Conservation (phyloP, 1,140 invertebrate species). For the Melanaphis sacchari region DNA sequence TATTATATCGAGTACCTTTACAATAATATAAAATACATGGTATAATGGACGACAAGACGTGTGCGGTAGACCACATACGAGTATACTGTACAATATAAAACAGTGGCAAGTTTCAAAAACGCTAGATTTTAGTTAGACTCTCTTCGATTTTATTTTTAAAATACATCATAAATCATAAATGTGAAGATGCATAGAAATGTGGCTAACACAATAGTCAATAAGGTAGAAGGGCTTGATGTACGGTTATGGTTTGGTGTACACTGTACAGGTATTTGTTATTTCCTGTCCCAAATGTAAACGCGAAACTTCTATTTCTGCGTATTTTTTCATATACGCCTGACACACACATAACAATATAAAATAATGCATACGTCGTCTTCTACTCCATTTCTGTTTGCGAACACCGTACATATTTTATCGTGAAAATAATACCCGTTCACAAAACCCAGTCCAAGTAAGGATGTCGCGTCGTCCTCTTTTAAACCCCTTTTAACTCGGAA, state of each 20-base stretch:
- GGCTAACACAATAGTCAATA: background rate
- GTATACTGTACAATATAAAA: background rate
- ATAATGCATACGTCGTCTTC: background rate
- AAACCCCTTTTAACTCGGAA: slow-evolving; percentile 6
- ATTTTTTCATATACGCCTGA: background rate
- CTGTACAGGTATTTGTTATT: background rate
- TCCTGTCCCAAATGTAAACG: background rate
- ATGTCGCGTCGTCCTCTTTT: background rate
- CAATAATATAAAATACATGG: too few relatives aligned
- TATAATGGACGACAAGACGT: too few relatives aligned
- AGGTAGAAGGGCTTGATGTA: background rate
- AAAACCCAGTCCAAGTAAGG: background rate
- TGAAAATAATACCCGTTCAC: background rate
- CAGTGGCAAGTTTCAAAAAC: background rate
- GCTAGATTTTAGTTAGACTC: background rate
- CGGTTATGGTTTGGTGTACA: background rate
- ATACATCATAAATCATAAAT: background rate
- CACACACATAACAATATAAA: background rate
- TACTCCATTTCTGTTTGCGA: background rate
- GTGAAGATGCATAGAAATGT: background rate
- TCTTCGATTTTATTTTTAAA: background rate
- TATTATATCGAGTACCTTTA: too few relatives aligned
- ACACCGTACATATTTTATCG: background rate
- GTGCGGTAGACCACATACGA: too few relatives aligned
- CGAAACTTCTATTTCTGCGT: background rate